Percentiles rank a stretch among this genome's conserved stretches.
Evolutionary conservation across 2,888 invertebrate genomes (phyloP).

Genomic region (Galerucella nymphaeae): DNA sequence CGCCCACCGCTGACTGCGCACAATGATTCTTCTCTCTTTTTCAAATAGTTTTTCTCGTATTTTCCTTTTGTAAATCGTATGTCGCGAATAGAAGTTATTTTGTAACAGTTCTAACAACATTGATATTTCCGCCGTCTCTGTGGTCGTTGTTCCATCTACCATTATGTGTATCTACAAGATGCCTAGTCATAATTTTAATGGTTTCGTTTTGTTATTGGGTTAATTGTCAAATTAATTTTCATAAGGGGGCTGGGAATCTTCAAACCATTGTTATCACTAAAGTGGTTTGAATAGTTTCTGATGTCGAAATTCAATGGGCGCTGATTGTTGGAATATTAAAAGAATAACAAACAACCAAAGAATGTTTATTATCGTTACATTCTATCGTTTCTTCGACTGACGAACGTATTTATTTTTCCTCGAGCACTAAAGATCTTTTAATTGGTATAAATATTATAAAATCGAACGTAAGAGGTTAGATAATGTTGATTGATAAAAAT

Average conservation of each 20-base stretch:
- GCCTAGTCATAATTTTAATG: conserved; percentile 42
- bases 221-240: conserved; percentile 38
- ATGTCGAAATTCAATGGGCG: conserved; percentile 26
- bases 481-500: not conserved
- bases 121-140: conserved; percentile 9
- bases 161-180: conserved; percentile 35
- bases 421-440: not conserved
- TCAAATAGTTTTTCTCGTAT: no score
- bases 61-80: no score
- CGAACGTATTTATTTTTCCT: not conserved
- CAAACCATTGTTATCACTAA: conserved; percentile 23
- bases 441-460: not conserved
- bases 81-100: no score
- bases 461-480: not conserved
- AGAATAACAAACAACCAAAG: conserved; percentile 5
- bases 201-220: conserved; percentile 32
- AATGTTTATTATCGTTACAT: conserved; percentile 4
- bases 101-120: no score
- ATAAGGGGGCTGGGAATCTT: conserved; percentile 28
- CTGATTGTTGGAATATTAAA: conserved; percentile 21
- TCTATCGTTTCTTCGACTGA: not conserved
- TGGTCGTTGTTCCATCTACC: not conserved
- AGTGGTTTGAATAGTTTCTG: conserved; percentile 26
- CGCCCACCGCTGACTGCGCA: no score
- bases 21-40: no score